These are phyloP conservation scores for Neoaliturus tenellus DNA, from an alignment of 2,888 invertebrate species.

Conservation along the genomic window DNA sequence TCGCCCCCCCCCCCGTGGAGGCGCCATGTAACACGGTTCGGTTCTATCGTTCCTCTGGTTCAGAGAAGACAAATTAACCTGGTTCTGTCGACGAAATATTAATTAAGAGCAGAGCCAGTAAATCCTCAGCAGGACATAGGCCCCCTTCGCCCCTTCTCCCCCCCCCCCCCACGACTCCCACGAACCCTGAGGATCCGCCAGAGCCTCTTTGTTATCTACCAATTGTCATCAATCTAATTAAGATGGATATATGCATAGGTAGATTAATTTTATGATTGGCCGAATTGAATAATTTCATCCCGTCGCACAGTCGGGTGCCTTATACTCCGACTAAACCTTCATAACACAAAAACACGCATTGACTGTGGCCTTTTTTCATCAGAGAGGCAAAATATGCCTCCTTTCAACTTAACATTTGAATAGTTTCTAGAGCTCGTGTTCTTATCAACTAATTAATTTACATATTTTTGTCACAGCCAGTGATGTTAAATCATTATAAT, in stretches of 20 bases:
- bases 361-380: too few species aligned
- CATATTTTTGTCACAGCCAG: too few species aligned
- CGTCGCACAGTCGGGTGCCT: conserved; percentile 35
- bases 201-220: conserved; percentile 15
- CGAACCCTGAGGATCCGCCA: neutral
- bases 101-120: conserved; percentile 21
- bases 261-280: conserved; percentile 46
- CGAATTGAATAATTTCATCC: conserved; percentile 27
- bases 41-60: neutral
- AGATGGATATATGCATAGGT: conserved; percentile 46
- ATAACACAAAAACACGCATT: too few species aligned
- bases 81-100: conserved; percentile 37
- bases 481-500: too few species aligned
- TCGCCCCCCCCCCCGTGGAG: neutral
- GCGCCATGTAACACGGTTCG: neutral
- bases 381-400: too few species aligned
- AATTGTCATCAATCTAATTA: conserved; percentile 45
- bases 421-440: too few species aligned
- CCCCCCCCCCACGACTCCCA: neutral
- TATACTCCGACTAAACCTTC: too few species aligned
- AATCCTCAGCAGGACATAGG: conserved; percentile 16
- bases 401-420: too few species aligned
- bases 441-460: too few species aligned
- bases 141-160: neutral
- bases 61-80: conserved; percentile 38